Evolutionary conservation across 2,888 invertebrate genomes (phyloP), one percentile per base, ranked within the genome.

Genomic region (Habroteleia sp.): DNA sequence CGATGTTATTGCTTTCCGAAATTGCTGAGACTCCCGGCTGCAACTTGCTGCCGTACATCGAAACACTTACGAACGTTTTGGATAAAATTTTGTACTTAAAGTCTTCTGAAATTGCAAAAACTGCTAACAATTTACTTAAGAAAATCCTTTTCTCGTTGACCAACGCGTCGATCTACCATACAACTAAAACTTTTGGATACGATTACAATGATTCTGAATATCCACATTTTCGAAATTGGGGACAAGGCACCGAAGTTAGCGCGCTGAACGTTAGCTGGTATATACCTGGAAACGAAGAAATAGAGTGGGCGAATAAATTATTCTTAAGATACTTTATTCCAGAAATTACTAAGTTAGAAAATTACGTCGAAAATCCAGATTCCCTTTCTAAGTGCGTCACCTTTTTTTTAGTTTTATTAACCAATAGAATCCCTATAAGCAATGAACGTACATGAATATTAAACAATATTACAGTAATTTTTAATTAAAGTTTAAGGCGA

Each of bases 201-300:
- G 91, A 93, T 73, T 93, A 92, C 80, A 92, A 92, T 11, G 89
- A 90, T 29, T 92, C 93, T 0, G 90, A 92, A 65, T 93, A 93
- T 89, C 89, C 95, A 37, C 93, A 95, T 5, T 91, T 96, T 13
- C 91, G 92, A 13, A 93, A 96, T 78, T 98, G 97, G 97, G 97
- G 96, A 0, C 91, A 91, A 68, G 91, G 94, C 0, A 92, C 93
- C 10, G 89, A 93, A 79, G 87, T 94, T 11, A 90, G 93, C 58
- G 91, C 93, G 16, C 89, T 94, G 10, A 90, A 92, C 3, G 89
- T 96, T 11, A 89, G 92, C 31, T 97, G 96, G 96, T 95, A 95
- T 83, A 89, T 93, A 41, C 96, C 97, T 0, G 91, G 90, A 13
- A 89, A 91, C 13, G 91, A 91, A 29, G 96, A 96, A 85, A 91